These are phyloP conservation scores for Nezara viridula DNA, from an alignment of 2,888 invertebrate species.

Conservation along the genomic window DNA sequence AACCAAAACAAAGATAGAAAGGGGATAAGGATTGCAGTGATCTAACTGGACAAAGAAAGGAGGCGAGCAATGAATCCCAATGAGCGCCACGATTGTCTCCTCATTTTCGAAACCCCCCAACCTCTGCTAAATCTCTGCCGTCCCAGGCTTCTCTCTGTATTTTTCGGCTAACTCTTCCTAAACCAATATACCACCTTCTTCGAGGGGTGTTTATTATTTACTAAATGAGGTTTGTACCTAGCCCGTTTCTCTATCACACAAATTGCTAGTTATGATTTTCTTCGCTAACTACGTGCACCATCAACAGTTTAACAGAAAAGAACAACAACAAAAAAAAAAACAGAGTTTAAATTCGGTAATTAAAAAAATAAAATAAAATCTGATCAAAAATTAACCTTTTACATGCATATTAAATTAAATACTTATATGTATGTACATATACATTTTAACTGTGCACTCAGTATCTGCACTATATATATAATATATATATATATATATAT, in stretches of 20 bases:
- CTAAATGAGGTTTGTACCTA: background rate
- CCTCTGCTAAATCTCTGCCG: background rate
- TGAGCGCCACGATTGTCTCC: constrained; percentile 3
- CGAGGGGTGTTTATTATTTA: background rate
- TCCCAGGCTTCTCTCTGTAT: background rate
- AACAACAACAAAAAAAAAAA: background rate
- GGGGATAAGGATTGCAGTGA: constrained; percentile 15
- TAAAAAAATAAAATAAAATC: too few species aligned
- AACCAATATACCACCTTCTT: background rate
- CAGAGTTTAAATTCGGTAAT: too few species aligned
- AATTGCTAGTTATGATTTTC: background rate
- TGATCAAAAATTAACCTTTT: too few species aligned
- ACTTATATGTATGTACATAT: too few species aligned
- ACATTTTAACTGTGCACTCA: too few species aligned
- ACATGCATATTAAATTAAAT: too few species aligned
- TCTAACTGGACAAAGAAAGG: background rate
- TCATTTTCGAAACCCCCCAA: background rate
- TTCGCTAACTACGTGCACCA: background rate
- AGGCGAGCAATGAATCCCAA: constrained; percentile 29
- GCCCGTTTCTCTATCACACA: background rate
- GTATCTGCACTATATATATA: too few species aligned
- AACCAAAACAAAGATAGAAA: background rate
- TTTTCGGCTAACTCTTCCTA: background rate
- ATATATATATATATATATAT: too few species aligned
- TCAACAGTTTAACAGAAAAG: background rate